Percentiles rank a stretch among this genome's conserved stretches.
phyloP scores from a whole-genome alignment of 1,140 invertebrate species.

The Drosophila prosaltans region DNA sequence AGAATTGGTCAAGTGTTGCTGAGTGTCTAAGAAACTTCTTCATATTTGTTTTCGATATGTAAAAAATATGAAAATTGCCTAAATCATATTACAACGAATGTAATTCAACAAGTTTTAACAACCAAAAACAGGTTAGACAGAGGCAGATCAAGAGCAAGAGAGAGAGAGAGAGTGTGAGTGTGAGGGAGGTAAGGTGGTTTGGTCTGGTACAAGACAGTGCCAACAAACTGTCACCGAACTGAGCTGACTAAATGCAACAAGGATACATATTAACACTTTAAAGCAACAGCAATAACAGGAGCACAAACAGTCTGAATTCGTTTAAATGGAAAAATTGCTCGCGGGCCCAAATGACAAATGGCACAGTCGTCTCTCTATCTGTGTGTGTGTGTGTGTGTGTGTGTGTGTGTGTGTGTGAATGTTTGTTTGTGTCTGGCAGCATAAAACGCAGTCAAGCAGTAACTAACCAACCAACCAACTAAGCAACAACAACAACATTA shows the following conservation, averaged over 20 bases:
- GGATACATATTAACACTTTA: slow-evolving; percentile 62
- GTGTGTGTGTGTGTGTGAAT: slow-evolving; percentile 35
- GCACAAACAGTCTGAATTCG: neutral
- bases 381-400: slow-evolving; percentile 22
- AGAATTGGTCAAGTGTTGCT: too few relatives aligned
- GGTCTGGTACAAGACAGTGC: slow-evolving; percentile 26
- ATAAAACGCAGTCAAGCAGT: slow-evolving; percentile 60
- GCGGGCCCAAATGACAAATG: slow-evolving; percentile 60
- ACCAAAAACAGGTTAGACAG: slow-evolving; percentile 35
- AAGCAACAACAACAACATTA: slow-evolving; percentile 37
- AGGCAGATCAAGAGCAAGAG: neutral
- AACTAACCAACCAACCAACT: slow-evolving; percentile 34
- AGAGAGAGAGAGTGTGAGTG: neutral
- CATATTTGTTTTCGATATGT: too few relatives aligned
- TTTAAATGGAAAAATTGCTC: slow-evolving; percentile 42
- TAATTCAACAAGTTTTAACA: slow-evolving; percentile 62
- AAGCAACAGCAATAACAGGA: slow-evolving; percentile 12
- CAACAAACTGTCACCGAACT: slow-evolving; percentile 33
- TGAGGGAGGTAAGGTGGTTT: too few relatives aligned
- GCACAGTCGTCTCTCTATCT: slow-evolving; percentile 25
- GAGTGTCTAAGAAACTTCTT: too few relatives aligned
- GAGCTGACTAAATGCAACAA: slow-evolving; percentile 23
- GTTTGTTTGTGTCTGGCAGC: slow-evolving; percentile 34
- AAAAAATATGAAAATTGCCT: neutral
- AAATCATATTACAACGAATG: neutral